Base-by-base conservation (phyloP, 1,140 invertebrate genomes). In the Drosophila simulans region DNA sequence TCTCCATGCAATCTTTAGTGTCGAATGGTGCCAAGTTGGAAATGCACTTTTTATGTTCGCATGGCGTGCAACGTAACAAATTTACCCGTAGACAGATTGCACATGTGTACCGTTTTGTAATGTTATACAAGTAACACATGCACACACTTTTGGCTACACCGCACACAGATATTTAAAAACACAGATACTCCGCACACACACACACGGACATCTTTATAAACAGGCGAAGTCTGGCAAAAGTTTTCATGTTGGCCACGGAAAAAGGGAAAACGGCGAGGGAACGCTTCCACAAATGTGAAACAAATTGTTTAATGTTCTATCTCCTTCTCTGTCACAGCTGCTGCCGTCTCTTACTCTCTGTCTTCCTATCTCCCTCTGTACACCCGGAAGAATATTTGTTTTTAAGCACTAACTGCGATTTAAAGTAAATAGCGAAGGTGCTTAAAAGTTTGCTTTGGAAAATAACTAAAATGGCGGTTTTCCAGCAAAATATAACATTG, bases 31-130 rank as follows among this genome's bases (percentile, higher is more conserved):
- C 74, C 77, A 79, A 79, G 76, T 79, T 72, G 76, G 70, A 79
- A 79, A 79, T 79, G 76, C 76, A 78, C 59, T 79, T 79, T 79
- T 79, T 79, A 79, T 79, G 76, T 79, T 79, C 66, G 53, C 51
- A 57, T 77, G 40, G 56, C 73, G 73, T 77, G 73, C 73, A 70
- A 58, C 74, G 60, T 76, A 76, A 76, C 73, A 76, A 77, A 77
- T 70, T 77, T 77, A 70, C 59, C 65, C 65, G 56, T 57, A 70
- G 73, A 77, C 75, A 77, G 74, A 77, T 77, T 77, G 73, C 75
- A 77, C 75, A 77, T 77, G 73, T 77, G 75, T 77, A 77, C 52
- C 73, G 75, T 77, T 77, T 77, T 77, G 75, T 77, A 77, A 60
- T 76, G 72, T 55, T 68, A 77, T 68, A 74, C 68, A 77, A 49